Base-by-base conservation (phyloP, 2,888 invertebrate genomes). In the Nomada hirtipes region DNA sequence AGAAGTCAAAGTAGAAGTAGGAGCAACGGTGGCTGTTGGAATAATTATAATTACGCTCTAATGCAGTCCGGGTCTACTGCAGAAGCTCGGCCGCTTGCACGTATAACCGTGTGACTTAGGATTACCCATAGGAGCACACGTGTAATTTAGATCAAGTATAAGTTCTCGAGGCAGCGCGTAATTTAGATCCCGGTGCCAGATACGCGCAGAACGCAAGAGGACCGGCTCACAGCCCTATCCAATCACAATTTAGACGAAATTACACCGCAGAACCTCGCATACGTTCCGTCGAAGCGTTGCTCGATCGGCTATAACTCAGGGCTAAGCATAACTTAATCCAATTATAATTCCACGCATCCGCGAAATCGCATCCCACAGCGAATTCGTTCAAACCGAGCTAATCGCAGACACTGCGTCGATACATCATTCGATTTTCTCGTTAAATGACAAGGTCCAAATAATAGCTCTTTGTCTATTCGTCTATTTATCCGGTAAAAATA, bases 221-320 rank as follows among this genome's bases (percentile, higher is more conserved):
- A 57, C 64, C 61, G 53, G 11, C 47, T 26, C 52, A 26, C 63
- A 42, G 52, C 13, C 60, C 61, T 65, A 29, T 53, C 55, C 64
- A 13, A 57, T 15, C 61, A 60, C 79, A 29, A 80, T 77, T 78
- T 78, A 80, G 79, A 78, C 72, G 67, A 80, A 78, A 80, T 77
- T 80, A 68, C 79, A 72, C 72, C 67, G 50, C n/a, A 2, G 11
- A 18, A 20, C 13, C 26, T 67, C n/a, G 65, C 68, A 52, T 50
- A 52, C 42, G 53, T 77, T 53, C 50, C 36, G 18, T 18, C 59
- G 18, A 50, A 23, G 26, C 42, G 67, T 50, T 53, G 47, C 23
- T 18, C n/a, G 76, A 69, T 61, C 70, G 61, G 50, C 29, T 23
- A 23, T 78, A 63, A 80, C 72, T 68, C 63, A 77, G 42, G 77